phyloP scores from a whole-genome alignment of 2,113 vertebrate species.

The Ailurus styani region DNA sequence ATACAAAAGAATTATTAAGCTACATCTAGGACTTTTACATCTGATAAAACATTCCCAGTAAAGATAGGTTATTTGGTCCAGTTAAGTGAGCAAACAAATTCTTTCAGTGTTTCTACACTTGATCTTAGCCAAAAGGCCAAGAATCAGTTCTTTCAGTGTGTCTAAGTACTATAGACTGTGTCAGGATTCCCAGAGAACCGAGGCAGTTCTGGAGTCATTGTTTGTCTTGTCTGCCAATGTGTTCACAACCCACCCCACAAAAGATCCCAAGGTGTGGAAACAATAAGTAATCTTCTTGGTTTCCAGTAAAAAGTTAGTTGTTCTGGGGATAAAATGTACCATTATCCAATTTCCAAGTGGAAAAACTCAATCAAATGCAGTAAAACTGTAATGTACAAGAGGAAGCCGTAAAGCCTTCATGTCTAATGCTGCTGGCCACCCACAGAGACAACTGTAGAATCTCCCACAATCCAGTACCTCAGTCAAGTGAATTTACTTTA shows the following conservation, averaged over 20 bases:
- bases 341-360: not conserved
- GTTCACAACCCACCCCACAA: slow-evolving; percentile 57
- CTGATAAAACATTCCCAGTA: slow-evolving; percentile 46
- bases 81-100: slow-evolving; percentile 40
- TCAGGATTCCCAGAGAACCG: slow-evolving; percentile 19
- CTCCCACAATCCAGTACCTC: not conserved
- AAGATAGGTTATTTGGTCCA: not conserved
- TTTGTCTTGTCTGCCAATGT: slow-evolving; percentile 40
- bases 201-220: slow-evolving; percentile 7
- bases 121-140: too few species aligned
- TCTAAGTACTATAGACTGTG: not conserved
- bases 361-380: slow-evolving; percentile 64
- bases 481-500: slow-evolving; percentile 55
- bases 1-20: slow-evolving; percentile 35
- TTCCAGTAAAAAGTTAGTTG: slow-evolving; percentile 67
- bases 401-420: slow-evolving; percentile 42
- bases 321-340: slow-evolving; percentile 65
- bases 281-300: slow-evolving; percentile 56
- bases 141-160: not conserved
- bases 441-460: not conserved
- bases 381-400: slow-evolving; percentile 41
- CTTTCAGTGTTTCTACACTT: not conserved
- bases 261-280: slow-evolving; percentile 56
- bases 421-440: slow-evolving; percentile 38
- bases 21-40: slow-evolving; percentile 12